Evolutionary conservation across 1,140 invertebrate species (phyloP).

Genomic region (Zaprionus davidi): DNA sequence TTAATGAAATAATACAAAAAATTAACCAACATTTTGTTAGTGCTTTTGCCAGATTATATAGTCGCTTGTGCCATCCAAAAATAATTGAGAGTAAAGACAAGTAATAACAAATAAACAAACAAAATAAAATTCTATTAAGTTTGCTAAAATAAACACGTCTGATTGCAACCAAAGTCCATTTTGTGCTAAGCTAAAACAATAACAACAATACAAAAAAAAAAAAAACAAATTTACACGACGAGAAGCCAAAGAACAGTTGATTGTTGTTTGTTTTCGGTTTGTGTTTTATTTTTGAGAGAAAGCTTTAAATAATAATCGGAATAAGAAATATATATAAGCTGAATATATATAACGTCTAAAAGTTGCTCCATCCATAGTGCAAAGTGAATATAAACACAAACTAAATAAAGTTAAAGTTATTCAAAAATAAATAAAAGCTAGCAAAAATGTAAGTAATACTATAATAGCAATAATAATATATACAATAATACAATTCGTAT

Average conservation of each 20-base stretch:
- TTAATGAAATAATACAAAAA: constrained; percentile 13
- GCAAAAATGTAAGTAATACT: constrained; percentile 31
- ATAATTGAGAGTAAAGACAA: constrained; percentile 14
- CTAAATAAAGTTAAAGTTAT: constrained; percentile 14
- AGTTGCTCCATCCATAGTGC: constrained; percentile 67
- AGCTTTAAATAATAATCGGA: constrained; percentile 27
- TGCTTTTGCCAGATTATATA: constrained; percentile 52
- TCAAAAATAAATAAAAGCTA: constrained; percentile 12
- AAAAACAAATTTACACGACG: constrained; percentile 4
- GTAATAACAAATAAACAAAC: neutral
- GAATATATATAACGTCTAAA: constrained; percentile 37
- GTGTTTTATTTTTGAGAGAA: constrained; percentile 11
- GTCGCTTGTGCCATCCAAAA: constrained; percentile 58
- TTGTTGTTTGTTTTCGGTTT: constrained; percentile 7
- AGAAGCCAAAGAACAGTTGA: constrained; percentile 17
- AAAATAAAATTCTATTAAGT: constrained; percentile 22
- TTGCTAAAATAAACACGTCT: constrained; percentile 31
- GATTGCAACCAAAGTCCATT: constrained; percentile 61
- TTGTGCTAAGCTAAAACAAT: constrained; percentile 52
- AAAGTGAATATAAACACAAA: constrained; percentile 43
- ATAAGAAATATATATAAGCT: constrained; percentile 23
- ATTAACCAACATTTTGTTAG: constrained; percentile 30
- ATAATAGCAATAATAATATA: constrained; percentile 3
- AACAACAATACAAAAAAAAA: constrained; percentile 13
- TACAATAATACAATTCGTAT: too few relatives aligned